Evolutionary conservation across 2,888 invertebrate species (phyloP).

Genomic region (Acanthoscelides obtectus): DNA sequence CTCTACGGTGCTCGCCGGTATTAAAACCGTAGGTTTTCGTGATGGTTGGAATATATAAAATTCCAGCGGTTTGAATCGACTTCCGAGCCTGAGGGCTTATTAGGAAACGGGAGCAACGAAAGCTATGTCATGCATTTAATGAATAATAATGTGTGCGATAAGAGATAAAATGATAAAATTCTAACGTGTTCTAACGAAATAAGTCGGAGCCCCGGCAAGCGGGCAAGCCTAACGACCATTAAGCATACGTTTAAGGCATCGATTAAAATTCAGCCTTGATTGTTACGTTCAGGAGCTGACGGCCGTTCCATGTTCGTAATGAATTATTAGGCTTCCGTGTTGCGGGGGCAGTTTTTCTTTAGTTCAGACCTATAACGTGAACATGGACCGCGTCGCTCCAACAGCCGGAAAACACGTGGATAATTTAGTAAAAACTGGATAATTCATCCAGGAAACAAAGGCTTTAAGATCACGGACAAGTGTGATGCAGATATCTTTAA

Average conservation of each 20-base stretch:
- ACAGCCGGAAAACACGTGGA: background rate
- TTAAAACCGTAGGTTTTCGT: too few relatives aligned
- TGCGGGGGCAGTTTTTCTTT: slow-evolving; percentile 28
- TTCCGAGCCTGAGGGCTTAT: background rate
- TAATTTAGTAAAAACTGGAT: too few relatives aligned
- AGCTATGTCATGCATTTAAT: background rate
- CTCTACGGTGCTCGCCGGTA: too few relatives aligned
- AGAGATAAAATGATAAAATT: background rate
- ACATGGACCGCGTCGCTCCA: slow-evolving; percentile 36
- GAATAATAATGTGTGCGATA: slow-evolving; percentile 2
- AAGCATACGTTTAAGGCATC: slow-evolving; percentile 15
- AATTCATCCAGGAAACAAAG: too few relatives aligned
- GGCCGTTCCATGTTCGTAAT: slow-evolving; percentile 30
- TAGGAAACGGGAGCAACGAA: background rate
- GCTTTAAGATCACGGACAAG: too few relatives aligned
- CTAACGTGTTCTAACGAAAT: slow-evolving; percentile 11
- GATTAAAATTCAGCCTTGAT: slow-evolving; percentile 27
- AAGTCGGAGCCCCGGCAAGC: slow-evolving; percentile 3
- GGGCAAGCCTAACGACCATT: slow-evolving; percentile 9
- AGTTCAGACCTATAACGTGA: slow-evolving; percentile 25
- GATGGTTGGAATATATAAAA: too few relatives aligned
- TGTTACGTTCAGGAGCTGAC: slow-evolving; percentile 26
- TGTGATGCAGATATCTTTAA: too few relatives aligned
- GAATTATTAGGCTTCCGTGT: slow-evolving; percentile 36
- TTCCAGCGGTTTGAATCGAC: background rate